A percentile compares a stretch with the other conserved stretches of the same genome.
phyloP scores from a whole-genome alignment of 2,797 vertebrate species.

The Poeciliopsis infans region DNA sequence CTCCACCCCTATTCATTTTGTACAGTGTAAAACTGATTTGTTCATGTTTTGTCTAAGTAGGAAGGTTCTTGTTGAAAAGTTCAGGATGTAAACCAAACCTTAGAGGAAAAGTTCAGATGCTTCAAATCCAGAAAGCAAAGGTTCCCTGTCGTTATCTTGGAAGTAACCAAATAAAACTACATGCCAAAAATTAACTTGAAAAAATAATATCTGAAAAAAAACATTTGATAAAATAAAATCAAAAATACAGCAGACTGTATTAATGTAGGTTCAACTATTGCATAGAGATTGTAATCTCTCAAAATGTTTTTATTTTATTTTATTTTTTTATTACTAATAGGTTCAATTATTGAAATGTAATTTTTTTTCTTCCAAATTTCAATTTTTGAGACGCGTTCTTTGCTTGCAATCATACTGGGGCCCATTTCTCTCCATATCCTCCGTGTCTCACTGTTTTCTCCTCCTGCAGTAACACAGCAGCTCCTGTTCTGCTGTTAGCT shows the following conservation, averaged over 20 bases:
- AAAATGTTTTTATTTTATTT: background rate
- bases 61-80: background rate
- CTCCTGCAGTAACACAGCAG: background rate
- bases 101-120: background rate
- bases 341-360: background rate
- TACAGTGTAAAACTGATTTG: too few relatives aligned
- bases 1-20: too few relatives aligned
- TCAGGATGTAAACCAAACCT: background rate
- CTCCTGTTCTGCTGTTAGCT: background rate
- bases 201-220: background rate
- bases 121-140: background rate
- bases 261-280: background rate
- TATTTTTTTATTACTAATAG: too few relatives aligned
- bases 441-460: background rate
- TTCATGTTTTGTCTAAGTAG: background rate
- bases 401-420: background rate
- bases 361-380: background rate
- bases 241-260: background rate
- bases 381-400: background rate
- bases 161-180: background rate
- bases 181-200: too few relatives aligned
- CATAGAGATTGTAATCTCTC: background rate
- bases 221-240: too few relatives aligned
- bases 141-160: background rate
- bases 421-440: background rate